A percentile compares a stretch with the other conserved stretches of the same genome.
phyloP scores from a whole-genome alignment of 2,888 invertebrate species.

The Drosophila antonietae region DNA sequence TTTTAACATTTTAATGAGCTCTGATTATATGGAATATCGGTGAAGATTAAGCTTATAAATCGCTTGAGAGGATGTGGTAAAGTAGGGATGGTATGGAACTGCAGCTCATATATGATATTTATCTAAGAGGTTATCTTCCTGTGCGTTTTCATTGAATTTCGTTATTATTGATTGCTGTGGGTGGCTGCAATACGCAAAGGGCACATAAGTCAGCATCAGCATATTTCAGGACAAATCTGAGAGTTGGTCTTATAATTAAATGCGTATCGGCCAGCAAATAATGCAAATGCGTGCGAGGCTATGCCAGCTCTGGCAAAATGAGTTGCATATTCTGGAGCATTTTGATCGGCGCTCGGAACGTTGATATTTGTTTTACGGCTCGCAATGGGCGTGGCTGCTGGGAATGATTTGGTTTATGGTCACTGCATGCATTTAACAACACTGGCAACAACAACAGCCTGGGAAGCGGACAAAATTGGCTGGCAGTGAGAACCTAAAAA shows the following conservation, averaged over 20 bases:
- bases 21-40: no score
- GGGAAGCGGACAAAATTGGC: slow-evolving; percentile 55
- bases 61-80: no score
- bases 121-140: not conserved
- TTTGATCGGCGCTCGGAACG: slow-evolving; percentile 35
- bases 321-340: slow-evolving; percentile 68
- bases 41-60: no score
- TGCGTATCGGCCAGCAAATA: slow-evolving; percentile 72
- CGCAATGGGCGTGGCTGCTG: slow-evolving; percentile 61
- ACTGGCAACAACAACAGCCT: slow-evolving; percentile 29
- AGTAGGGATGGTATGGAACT: no score
- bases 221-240: slow-evolving; percentile 36
- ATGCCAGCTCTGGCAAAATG: slow-evolving; percentile 48
- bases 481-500: slow-evolving; percentile 57
- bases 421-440: slow-evolving; percentile 74
- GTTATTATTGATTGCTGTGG: not conserved
- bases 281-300: slow-evolving; percentile 59
- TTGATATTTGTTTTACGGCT: slow-evolving; percentile 56
- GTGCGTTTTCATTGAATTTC: not conserved
- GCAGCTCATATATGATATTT: not conserved
- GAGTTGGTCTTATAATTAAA: slow-evolving; percentile 63
- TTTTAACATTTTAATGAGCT: no score
- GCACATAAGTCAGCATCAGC: not conserved
- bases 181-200: slow-evolving; percentile 3
- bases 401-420: slow-evolving; percentile 77